These are phyloP conservation scores for Trinorchestia longiramus DNA, from an alignment of 1,140 invertebrate species.

Conservation along the genomic window DNA sequence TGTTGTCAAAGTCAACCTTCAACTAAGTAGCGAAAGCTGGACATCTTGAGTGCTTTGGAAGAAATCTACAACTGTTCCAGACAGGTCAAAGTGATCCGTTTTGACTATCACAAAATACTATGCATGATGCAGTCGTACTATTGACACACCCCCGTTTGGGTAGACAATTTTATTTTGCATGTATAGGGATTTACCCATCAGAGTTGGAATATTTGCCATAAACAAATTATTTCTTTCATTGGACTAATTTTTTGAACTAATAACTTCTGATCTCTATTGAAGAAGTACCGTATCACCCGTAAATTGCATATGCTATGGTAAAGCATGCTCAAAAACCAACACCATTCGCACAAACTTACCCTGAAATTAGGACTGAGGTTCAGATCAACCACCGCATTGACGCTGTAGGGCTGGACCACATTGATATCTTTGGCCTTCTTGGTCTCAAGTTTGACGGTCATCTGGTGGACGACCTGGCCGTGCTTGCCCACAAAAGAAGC, in stretches of 20 bases:
- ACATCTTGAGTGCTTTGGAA: no score
- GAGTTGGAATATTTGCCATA: background rate
- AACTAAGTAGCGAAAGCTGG: no score
- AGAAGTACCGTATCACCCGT: background rate
- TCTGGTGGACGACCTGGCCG: background rate
- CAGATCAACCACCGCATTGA: background rate
- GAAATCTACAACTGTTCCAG: no score
- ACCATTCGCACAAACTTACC: background rate
- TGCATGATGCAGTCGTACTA: background rate
- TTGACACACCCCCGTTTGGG: background rate
- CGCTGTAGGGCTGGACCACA: background rate
- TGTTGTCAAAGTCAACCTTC: no score
- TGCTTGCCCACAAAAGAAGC: background rate
- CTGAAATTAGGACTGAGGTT: background rate
- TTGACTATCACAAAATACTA: no score
- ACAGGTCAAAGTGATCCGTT: no score
- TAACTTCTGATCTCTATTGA: background rate
- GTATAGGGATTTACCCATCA: background rate
- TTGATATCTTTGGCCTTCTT: background rate
- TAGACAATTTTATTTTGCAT: background rate
- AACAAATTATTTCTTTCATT: background rate
- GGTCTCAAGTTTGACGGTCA: slow-evolving; percentile 13
- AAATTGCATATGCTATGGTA: background rate
- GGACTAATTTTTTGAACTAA: background rate
- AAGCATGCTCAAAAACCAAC: background rate